Percentiles rank a stretch among this genome's conserved stretches.
phyloP scores from a whole-genome alignment of 2,113 vertebrate species.

The Callaeas wilsoni region DNA sequence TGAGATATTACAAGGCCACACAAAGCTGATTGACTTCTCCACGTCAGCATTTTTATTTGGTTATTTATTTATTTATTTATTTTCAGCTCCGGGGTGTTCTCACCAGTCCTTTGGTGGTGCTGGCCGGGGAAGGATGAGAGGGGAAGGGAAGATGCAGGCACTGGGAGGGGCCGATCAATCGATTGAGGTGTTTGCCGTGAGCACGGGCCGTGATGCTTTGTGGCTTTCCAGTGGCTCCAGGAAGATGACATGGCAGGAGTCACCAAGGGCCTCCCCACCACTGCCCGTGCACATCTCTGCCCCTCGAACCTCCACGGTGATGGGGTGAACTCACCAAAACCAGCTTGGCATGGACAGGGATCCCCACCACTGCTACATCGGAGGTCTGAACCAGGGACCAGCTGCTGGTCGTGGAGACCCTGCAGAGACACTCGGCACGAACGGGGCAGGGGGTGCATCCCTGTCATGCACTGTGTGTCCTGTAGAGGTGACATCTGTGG shows the following conservation, averaged over 20 bases:
- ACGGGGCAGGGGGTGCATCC: rapidly evolving
- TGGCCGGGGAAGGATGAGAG: neutral
- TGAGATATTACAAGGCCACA: slow-evolving; percentile 74
- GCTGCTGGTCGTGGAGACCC: neutral
- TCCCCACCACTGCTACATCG: rapidly evolving
- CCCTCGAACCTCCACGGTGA: rapidly evolving
- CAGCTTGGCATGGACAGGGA: neutral
- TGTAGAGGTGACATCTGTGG: rapidly evolving
- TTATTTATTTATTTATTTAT: slow-evolving; percentile 56
- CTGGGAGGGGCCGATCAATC: neutral
- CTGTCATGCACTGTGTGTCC: rapidly evolving
- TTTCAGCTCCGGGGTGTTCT: neutral
- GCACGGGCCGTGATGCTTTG: rapidly evolving
- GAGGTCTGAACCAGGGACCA: neutral
- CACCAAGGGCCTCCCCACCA: neutral
- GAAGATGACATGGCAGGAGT: neutral
- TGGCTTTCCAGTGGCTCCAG: rapidly evolving
- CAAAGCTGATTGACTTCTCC: slow-evolving; percentile 70
- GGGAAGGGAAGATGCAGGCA: neutral
- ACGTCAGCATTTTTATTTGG: slow-evolving; percentile 70
- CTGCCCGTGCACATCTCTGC: neutral
- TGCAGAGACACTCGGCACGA: rapidly evolving
- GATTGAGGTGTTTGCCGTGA: neutral
- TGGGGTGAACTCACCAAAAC: neutral
- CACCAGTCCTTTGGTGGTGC: neutral